Evolutionary conservation across 2,888 invertebrate species (phyloP), one percentile per base, ranked within the genome.

Genomic region (Barypeithes pellucidus): DNA sequence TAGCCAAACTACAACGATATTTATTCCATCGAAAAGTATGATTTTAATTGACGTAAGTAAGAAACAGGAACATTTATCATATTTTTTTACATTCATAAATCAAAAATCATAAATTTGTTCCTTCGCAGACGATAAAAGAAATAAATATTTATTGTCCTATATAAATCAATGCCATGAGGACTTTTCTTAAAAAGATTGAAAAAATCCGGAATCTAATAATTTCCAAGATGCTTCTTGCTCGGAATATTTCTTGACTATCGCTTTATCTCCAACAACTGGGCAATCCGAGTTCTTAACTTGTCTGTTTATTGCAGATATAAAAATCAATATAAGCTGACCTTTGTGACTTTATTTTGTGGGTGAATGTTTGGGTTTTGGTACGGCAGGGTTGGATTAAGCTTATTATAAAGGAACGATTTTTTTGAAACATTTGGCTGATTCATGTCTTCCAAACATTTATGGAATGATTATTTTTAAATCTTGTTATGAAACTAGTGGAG

Each of bases 271-370:
- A 47, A 8, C 47, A 47, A 47, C 47, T 47, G 47, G 24, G 3
- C 50, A 2, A 24, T 5, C n/a, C 20, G 20, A 41, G 16, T 43
- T 61, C 24, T 24, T 29, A 8, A 41, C 22, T 20, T 39, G 22
- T 24, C 60, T 43, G 60, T 61, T 61, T 61, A 61, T 61, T 20
- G 43, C 39, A 39, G 39, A 61, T 61, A 61, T 61, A 61, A 43
- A 59, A 61, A 61, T 41, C 60, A 61, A 61, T 61, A 41, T 61
- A 14, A 39, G 18, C 50, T 52, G 24, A 24, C 47, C 47, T 47
- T 47, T 47, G 47, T 47, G 47, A 3, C 20, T 47, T 47, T 47
- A 47, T 47, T 20, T 47, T 9, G 18, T 20, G 47, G 18, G 3
- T 47, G 20, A 47, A 47, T 43, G 16, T 9, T 39, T 39, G 12